Evolutionary conservation across 2,797 vertebrate genomes (phyloP).

Genomic region (Paedocypris micromegethes): DNA sequence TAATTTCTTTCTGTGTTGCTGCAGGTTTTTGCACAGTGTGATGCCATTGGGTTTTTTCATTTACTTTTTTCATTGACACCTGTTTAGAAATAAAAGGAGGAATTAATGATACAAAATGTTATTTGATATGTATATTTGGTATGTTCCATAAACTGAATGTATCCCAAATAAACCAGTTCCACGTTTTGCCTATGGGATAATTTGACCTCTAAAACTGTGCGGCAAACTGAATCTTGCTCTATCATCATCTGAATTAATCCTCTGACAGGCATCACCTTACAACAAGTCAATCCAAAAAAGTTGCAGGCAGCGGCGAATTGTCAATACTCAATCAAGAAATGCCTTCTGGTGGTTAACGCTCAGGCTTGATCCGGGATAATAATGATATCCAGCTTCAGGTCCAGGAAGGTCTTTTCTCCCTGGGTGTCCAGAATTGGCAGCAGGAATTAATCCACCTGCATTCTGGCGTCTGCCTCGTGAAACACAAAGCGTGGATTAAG

Average conservation of each 20-base stretch:
- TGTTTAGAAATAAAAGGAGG: too few species aligned
- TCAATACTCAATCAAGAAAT: slow-evolving; percentile 60
- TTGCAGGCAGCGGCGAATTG: slow-evolving; percentile 43
- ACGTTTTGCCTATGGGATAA: slow-evolving; percentile 42
- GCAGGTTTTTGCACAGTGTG: too few species aligned
- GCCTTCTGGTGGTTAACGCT: slow-evolving; percentile 55
- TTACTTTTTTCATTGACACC: too few species aligned
- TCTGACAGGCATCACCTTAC: slow-evolving; percentile 30
- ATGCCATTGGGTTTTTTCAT: too few species aligned
- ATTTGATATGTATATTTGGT: too few species aligned
- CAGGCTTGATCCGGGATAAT: slow-evolving; percentile 60
- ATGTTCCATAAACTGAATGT: neutral
- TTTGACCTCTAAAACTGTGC: slow-evolving; percentile 43
- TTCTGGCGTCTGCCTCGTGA: slow-evolving; percentile 7
- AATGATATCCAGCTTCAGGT: slow-evolving; percentile 53
- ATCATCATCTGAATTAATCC: slow-evolving; percentile 18
- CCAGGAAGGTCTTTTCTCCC: slow-evolving; percentile 45
- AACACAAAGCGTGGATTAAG: slow-evolving; percentile 23
- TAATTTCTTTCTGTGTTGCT: too few species aligned
- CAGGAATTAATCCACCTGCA: slow-evolving; percentile 47
- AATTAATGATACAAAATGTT: too few species aligned
- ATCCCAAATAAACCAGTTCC: slow-evolving; percentile 29
- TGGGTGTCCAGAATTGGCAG: slow-evolving; percentile 33
- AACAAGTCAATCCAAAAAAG: slow-evolving; percentile 49
- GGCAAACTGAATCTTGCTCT: slow-evolving; percentile 53